Base-by-base conservation (phyloP, 2,888 invertebrate species). In the Heliconius cydno region DNA sequence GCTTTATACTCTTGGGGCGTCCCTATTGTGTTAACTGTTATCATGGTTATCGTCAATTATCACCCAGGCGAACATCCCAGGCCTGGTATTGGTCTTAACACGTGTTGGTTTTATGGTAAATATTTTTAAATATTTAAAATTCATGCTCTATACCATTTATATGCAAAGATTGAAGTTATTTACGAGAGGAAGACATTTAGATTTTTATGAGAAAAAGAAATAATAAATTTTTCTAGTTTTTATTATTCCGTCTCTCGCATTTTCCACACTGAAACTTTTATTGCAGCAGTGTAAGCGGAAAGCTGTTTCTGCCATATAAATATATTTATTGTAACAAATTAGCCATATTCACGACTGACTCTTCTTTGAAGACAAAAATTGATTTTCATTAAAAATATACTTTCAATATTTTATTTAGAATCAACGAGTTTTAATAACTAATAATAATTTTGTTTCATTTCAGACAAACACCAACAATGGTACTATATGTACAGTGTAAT, bases 401-500 rank as follows among this genome's bases (percentile, higher is more conserved):
- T 5, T 52, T 19, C 5, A 4, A 52, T 52, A 52, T 19, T 5
- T 19, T 12, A 60, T 60, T 60, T 60, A 10, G n/a, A n/a, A n/a
- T n/a, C 3, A 12, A n/a, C n/a, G 12, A 60, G 4, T 60, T 28
- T 15, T 12, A 7, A 65, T 65, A 28, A 41, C 13, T 41, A 46
- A 41, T 46, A 41, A 28, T 30, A 9, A 38, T 3, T 34, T 75
- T 67, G 74, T 80, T 79, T 78, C 60, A 67, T 94, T 94, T 80
- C 89, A 96, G 96, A 91, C 79, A 85, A 85, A 38, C 83, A 84
- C 25, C 95, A 95, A 81, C 95, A 95, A 67, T 96, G 96, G 96
- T 93, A 93, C 30, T 97, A 96, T 86, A 96, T 97, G 92, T 97
- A 96, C 87, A 96, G 96, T n/a, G 96, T 97, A 5, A 95, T 97